phyloP scores from a whole-genome alignment of 2,888 invertebrate species.

The Leistus spinibarbis region DNA sequence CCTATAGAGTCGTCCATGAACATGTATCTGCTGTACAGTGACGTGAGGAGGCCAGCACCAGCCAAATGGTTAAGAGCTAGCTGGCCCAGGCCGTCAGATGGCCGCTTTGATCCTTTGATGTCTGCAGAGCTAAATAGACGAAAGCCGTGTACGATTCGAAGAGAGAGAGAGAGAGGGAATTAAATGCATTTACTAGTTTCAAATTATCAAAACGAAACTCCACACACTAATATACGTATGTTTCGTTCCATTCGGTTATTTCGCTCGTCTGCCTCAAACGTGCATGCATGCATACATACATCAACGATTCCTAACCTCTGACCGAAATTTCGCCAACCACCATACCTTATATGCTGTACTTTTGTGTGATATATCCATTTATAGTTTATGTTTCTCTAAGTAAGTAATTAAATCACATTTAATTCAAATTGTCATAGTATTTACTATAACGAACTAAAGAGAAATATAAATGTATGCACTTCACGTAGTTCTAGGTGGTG shows the following conservation, averaged over 20 bases:
- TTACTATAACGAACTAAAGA: too few species aligned
- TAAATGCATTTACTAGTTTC: constrained; percentile 33
- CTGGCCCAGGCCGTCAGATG: constrained; percentile 12
- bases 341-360: not conserved
- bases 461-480: too few species aligned
- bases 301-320: not conserved
- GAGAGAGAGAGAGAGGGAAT: constrained; percentile 1
- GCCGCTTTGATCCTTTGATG: constrained; percentile 32
- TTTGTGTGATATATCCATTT: not conserved
- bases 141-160: constrained; percentile 9
- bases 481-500: too few species aligned
- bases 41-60: too few species aligned
- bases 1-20: not conserved
- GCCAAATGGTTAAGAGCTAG: constrained; percentile 34
- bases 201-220: constrained; percentile 33
- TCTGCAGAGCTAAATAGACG: constrained; percentile 23
- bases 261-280: not conserved
- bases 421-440: too few species aligned
- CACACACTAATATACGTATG: constrained; percentile 17
- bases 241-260: not conserved
- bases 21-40: not conserved
- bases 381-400: not conserved
- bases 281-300: not conserved
- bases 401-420: not conserved
- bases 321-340: not conserved